These are phyloP conservation scores for Chrysina gloriosa DNA, from an alignment of 2,888 invertebrate species.

Conservation along the genomic window DNA sequence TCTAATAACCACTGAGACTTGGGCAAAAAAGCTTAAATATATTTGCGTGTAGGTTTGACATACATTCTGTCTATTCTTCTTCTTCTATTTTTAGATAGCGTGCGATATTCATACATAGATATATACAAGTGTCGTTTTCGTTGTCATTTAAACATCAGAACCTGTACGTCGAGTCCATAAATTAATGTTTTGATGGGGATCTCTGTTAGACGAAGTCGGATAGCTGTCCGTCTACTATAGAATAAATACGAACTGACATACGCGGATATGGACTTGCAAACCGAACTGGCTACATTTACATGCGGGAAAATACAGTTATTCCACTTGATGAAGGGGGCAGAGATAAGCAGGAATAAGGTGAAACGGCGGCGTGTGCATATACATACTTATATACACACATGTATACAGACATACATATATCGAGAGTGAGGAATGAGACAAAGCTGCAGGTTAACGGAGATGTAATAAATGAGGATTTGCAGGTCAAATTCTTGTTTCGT, in stretches of 20 bases:
- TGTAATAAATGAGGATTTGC: neutral
- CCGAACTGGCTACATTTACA: conserved; percentile 19
- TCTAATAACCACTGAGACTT: neutral
- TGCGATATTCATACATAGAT: too few relatives aligned
- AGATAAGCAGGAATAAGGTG: conserved; percentile 9
- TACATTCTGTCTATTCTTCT: neutral
- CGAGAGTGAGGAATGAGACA: neutral
- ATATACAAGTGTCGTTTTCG: conserved; percentile 17
- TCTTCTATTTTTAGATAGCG: neutral
- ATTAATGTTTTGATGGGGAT: conserved; percentile 3
- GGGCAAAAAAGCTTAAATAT: neutral
- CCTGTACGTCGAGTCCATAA: neutral
- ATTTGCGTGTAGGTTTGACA: neutral
- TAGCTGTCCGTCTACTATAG: neutral
- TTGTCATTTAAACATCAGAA: neutral
- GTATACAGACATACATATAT: neutral
- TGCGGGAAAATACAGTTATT: conserved; percentile 34
- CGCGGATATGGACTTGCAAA: conserved; percentile 12
- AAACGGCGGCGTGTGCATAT: too few relatives aligned
- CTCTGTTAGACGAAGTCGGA: neutral
- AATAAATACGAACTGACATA: neutral
- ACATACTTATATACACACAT: too few relatives aligned
- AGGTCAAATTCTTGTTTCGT: neutral
- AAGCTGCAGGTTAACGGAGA: conserved; percentile 13
- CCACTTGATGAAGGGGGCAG: conserved; percentile 1